Percentiles rank a stretch among this genome's conserved stretches.
Evolutionary conservation across 2,113 vertebrate species (phyloP).

Genomic region (Clarias magur): DNA sequence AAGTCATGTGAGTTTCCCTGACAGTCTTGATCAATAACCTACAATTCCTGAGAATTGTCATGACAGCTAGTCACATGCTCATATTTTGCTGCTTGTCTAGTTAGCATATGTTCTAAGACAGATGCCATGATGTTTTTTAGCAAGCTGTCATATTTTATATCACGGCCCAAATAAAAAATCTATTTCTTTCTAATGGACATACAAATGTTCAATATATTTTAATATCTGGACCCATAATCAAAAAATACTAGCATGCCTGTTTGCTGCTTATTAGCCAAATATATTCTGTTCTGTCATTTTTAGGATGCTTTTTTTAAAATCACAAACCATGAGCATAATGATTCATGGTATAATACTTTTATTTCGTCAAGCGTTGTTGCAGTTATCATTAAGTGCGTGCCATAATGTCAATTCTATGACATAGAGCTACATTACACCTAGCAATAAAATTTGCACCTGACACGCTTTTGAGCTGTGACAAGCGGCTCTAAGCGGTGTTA

Average conservation of each 20-base stretch:
- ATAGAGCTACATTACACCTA: not conserved
- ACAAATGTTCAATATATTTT: not conserved
- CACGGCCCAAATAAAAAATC: not conserved
- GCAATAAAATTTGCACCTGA: not conserved
- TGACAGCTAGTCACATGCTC: not conserved
- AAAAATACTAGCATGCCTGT: not conserved
- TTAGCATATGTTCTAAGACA: conserved; percentile 7
- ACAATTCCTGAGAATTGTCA: not conserved
- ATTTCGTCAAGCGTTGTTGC: not conserved
- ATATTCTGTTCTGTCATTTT: not conserved
- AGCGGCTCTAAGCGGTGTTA: not conserved
- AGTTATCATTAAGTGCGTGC: not conserved
- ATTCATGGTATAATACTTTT: not conserved
- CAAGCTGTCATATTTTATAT: not conserved
- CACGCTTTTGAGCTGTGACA: not conserved
- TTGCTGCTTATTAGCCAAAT: not conserved
- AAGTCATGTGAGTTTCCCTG: not conserved
- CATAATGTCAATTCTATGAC: not conserved
- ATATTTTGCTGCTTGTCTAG: not conserved
- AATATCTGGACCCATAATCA: not conserved
- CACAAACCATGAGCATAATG: not conserved
- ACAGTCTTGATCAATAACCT: not conserved
- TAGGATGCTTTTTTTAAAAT: not conserved
- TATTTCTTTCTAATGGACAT: not conserved
- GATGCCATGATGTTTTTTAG: not conserved